A percentile compares a stretch with the other conserved stretches of the same genome.
Evolutionary conservation across 2,113 vertebrate genomes (phyloP).

Genomic region (Perccottus glenii): DNA sequence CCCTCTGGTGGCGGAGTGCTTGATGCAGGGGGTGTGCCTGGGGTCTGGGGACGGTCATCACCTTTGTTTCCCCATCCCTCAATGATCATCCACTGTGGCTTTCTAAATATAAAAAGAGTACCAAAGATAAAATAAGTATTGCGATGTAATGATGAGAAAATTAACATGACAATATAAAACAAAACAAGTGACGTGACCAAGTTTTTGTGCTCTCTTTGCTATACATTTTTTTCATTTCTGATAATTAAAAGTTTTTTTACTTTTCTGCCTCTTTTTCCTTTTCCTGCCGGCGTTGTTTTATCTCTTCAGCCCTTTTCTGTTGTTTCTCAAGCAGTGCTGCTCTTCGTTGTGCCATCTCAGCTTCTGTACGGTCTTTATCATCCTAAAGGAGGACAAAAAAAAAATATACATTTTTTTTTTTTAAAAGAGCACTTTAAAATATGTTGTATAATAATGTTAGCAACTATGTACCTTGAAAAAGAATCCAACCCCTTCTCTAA

Average conservation of each 20-base stretch:
- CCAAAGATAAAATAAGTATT: background rate
- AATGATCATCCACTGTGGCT: constrained; percentile 74
- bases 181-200: background rate
- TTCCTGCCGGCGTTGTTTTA: constrained; percentile 84
- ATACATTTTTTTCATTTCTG: background rate
- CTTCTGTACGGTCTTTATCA: constrained; percentile 80
- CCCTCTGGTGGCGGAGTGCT: constrained; percentile 74
- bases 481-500: constrained; percentile 82
- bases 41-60: constrained; percentile 70
- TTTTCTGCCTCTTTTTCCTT: constrained; percentile 84
- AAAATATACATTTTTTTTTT: no score
- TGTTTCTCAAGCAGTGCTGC: constrained; percentile 88
- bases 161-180: no score
- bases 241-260: constrained; percentile 57
- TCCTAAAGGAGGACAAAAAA: constrained; percentile 66
- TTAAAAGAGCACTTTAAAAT: no score
- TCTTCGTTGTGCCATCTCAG: constrained; percentile 88
- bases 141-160: background rate
- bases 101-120: constrained; percentile 42
- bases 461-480: constrained; percentile 82
- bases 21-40: constrained; percentile 57
- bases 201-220: background rate
- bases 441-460: background rate
- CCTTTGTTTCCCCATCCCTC: constrained; percentile 69
- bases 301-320: constrained; percentile 86